Conservation (phyloP, 2,888 invertebrate species). For the Callyntrura sp. region DNA sequence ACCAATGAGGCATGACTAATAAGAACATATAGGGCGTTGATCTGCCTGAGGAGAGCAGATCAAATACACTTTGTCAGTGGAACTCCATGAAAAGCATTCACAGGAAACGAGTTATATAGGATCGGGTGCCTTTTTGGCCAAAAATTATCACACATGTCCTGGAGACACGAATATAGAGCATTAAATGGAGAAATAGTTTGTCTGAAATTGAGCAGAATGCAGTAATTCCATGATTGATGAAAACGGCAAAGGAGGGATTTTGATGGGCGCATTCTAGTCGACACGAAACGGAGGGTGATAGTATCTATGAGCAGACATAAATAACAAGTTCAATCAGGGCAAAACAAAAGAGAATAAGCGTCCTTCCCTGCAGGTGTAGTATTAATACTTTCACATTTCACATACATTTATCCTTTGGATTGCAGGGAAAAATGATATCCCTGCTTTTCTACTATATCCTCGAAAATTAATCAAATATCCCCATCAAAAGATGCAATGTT, state of each 20-base stretch:
- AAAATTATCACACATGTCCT: background rate
- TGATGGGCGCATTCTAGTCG: background rate
- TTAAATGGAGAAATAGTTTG: conserved; percentile 36
- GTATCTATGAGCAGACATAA: background rate
- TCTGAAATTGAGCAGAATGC: conserved; percentile 66
- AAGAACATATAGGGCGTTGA: conserved; percentile 14
- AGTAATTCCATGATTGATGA: conserved; percentile 72
- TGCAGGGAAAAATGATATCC: no score
- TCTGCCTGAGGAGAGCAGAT: background rate
- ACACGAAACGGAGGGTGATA: background rate
- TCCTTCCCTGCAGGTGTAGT: background rate
- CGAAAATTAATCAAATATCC: no score
- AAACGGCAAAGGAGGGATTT: conserved; percentile 35
- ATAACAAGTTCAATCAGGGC: background rate
- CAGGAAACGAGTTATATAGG: background rate
- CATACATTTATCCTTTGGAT: no score
- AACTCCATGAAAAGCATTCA: background rate
- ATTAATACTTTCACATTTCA: no score
- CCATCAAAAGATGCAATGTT: no score
- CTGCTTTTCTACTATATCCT: no score
- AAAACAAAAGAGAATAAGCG: background rate
- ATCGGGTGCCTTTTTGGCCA: background rate
- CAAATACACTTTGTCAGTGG: background rate
- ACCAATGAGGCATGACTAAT: conserved; percentile 75
- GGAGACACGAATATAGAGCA: conserved; percentile 12